Conservation (phyloP, 2,797 vertebrate genomes). For the Coilia nasus region DNA sequence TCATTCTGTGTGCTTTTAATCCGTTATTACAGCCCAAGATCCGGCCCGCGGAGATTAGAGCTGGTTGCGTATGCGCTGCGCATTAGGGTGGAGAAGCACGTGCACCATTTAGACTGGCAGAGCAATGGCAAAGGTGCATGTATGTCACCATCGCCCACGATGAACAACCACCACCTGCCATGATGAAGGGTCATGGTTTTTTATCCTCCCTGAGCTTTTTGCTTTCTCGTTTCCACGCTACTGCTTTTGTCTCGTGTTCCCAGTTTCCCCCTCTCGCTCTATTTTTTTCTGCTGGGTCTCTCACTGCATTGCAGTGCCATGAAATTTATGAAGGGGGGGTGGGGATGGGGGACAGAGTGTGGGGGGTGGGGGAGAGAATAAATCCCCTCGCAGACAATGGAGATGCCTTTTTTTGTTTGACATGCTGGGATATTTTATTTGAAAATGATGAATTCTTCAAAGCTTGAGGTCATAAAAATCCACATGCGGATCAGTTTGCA, state of each 20-base stretch:
- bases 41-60: neutral
- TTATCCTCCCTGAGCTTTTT: neutral
- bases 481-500: slow-evolving; percentile 12
- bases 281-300: neutral
- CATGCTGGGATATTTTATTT: slow-evolving; percentile 15
- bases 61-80: neutral
- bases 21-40: neutral
- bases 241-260: neutral
- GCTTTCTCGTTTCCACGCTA: neutral
- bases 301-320: slow-evolving; percentile 18
- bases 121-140: neutral
- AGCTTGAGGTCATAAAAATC: slow-evolving; percentile 2
- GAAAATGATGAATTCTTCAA: slow-evolving; percentile 19
- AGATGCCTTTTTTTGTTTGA: slow-evolving; percentile 7
- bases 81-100: slow-evolving; percentile 9
- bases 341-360: too few species aligned
- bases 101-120: neutral
- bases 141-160: neutral
- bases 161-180: neutral
- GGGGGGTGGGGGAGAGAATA: neutral
- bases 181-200: neutral
- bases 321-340: slow-evolving; percentile 7
- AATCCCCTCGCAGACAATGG: neutral
- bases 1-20: neutral
- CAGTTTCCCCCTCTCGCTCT: neutral